Evolutionary conservation across 2,113 vertebrate species (phyloP).

Genomic region (Lanius ludovicianus): DNA sequence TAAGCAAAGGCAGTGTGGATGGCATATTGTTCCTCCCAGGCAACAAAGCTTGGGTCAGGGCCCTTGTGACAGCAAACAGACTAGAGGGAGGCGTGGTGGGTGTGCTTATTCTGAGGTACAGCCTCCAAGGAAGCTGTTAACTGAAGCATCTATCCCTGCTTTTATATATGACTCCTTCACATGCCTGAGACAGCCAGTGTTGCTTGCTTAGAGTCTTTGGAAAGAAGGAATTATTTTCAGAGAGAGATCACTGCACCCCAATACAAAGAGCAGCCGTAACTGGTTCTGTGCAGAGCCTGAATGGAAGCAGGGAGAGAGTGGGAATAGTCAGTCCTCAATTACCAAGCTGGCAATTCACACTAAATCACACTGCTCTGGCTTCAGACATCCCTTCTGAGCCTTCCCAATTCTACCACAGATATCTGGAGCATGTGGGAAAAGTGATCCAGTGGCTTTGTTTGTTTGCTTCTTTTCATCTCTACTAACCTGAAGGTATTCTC

Average conservation of each 20-base stretch:
- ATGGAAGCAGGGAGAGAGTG: not conserved
- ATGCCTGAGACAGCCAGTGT: accelerated
- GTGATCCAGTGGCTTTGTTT: accelerated
- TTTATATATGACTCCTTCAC: not conserved
- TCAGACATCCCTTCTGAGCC: not conserved
- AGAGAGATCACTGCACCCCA: not conserved
- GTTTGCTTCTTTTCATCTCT: not conserved
- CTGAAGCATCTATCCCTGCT: not conserved
- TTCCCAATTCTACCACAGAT: not conserved
- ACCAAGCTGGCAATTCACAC: not conserved
- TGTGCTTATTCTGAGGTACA: not conserved
- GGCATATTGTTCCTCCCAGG: not conserved
- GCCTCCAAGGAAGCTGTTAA: not conserved
- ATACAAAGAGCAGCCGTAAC: not conserved
- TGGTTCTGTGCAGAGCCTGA: not conserved
- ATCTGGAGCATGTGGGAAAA: not conserved
- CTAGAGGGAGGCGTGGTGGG: not conserved
- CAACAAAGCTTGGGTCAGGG: not conserved
- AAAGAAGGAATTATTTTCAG: not conserved
- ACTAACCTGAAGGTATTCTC: not conserved
- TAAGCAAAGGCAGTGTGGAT: not conserved
- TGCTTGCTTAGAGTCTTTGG: not conserved
- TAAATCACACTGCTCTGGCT: not conserved
- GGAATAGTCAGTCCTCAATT: not conserved
- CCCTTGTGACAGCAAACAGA: not conserved